These are phyloP conservation scores for Empis stercorea DNA, from an alignment of 2,888 invertebrate species.

Conservation along the genomic window DNA sequence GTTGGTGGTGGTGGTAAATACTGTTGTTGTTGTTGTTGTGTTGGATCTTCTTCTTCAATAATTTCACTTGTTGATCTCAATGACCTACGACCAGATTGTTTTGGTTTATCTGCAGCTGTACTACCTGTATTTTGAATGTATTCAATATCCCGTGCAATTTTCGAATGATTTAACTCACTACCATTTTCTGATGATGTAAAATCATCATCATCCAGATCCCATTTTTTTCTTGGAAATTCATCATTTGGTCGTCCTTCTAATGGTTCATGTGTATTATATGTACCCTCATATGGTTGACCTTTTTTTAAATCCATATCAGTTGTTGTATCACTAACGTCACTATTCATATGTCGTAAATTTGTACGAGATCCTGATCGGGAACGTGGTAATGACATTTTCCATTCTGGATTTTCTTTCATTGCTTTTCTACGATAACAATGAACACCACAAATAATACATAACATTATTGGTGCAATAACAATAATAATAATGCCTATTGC, in stretches of 20 bases:
- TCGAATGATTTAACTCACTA: conserved; percentile 48
- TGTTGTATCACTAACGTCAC: conserved; percentile 43
- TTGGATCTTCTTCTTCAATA: conserved; percentile 13
- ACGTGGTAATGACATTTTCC: conserved; percentile 45
- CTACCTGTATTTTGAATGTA: conserved; percentile 40
- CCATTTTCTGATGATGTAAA: conserved; percentile 46
- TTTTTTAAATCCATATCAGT: conserved; percentile 46
- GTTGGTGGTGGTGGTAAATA: conserved; percentile 1
- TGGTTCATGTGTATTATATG: conserved; percentile 76
- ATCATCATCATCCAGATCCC: conserved; percentile 58
- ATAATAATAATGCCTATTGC: conserved; percentile 60
- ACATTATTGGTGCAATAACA: conserved; percentile 51
- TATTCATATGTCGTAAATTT: conserved; percentile 39
- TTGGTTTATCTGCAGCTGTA: conserved; percentile 30
- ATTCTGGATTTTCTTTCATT: conserved; percentile 43
- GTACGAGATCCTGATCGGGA: conserved; percentile 44
- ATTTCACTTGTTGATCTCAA: conserved; percentile 37
- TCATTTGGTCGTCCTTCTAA: conserved; percentile 54
- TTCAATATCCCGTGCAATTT: conserved; percentile 49
- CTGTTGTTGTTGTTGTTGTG: conserved; percentile 12
- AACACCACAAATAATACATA: conserved; percentile 46
- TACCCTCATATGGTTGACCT: conserved; percentile 63
- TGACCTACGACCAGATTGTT: conserved; percentile 45
- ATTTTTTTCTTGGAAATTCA: conserved; percentile 69
- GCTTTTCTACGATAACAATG: conserved; percentile 52